These are phyloP conservation scores for Bungarus multicinctus DNA, from an alignment of 2,113 vertebrate genomes.

Conservation along the genomic window DNA sequence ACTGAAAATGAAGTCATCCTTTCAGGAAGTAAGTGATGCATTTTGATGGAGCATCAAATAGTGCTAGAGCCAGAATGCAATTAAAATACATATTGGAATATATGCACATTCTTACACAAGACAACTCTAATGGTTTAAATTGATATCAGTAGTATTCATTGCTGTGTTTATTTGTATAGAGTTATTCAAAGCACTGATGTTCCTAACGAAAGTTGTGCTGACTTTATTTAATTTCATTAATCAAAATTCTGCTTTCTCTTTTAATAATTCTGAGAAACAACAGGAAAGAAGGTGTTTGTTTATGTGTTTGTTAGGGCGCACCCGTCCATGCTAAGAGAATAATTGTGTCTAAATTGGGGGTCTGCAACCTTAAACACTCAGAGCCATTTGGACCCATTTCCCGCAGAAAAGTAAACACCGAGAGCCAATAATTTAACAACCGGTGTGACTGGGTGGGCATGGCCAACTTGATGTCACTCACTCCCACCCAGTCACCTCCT, in stretches of 20 bases:
- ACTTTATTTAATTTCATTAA: neutral
- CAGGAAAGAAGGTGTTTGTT: neutral
- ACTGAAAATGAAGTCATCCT: constrained; percentile 49
- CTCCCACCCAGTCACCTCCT: too few species aligned
- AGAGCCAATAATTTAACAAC: too few species aligned
- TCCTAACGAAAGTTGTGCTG: neutral
- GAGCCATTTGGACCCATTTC: too few species aligned
- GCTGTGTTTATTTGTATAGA: neutral
- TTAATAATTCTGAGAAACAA: neutral
- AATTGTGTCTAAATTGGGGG: neutral
- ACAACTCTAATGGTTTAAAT: neutral
- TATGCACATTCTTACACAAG: neutral
- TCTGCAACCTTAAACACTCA: too few species aligned
- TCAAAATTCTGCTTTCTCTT: neutral
- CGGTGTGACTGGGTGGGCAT: too few species aligned
- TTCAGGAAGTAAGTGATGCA: constrained; percentile 52
- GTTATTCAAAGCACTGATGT: neutral
- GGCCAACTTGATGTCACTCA: too few species aligned
- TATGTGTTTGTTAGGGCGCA: neutral
- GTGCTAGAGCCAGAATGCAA: constrained; percentile 24
- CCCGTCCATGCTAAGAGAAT: neutral
- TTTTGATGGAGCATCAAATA: constrained; percentile 61
- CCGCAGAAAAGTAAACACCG: too few species aligned
- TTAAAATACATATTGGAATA: neutral
- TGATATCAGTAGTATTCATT: neutral